Conservation (phyloP, 2,797 vertebrate genomes). For the Xiphorhynchus erythropygius region DNA sequence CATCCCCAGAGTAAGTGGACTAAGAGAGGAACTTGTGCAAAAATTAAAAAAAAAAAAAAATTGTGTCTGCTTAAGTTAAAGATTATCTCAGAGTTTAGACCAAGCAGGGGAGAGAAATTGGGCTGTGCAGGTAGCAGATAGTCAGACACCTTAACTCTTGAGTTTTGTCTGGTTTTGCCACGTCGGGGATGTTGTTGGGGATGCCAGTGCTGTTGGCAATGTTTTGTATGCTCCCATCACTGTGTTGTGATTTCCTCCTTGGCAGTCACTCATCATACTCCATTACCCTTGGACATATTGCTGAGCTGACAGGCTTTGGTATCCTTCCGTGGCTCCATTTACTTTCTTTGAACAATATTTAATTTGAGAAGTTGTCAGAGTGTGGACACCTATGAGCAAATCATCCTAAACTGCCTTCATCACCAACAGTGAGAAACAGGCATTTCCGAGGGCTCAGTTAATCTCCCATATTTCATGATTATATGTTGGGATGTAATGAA, state of each 20-base stretch:
- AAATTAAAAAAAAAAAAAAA: background rate
- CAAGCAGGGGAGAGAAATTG: background rate
- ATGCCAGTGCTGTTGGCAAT: background rate
- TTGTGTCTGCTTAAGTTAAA: background rate
- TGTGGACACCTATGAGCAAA: background rate
- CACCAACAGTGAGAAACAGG: background rate
- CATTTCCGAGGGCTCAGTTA: background rate
- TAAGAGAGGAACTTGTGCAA: background rate
- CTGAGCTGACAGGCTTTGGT: background rate
- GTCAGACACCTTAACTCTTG: rapidly evolving
- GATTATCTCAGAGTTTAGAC: background rate
- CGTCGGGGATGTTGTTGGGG: background rate
- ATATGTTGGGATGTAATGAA: background rate
- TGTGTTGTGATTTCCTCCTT: rapidly evolving
- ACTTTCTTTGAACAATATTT: background rate
- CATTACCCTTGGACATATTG: background rate
- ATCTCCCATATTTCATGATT: conserved; percentile 12
- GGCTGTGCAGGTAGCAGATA: background rate
- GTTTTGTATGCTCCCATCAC: background rate
- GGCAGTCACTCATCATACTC: background rate
- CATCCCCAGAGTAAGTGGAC: background rate
- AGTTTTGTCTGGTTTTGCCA: background rate
- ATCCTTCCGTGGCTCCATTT: background rate
- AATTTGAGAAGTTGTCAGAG: background rate
- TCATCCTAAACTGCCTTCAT: background rate